Conservation (phyloP, 2,888 invertebrate genomes). For the Melieria picta region DNA sequence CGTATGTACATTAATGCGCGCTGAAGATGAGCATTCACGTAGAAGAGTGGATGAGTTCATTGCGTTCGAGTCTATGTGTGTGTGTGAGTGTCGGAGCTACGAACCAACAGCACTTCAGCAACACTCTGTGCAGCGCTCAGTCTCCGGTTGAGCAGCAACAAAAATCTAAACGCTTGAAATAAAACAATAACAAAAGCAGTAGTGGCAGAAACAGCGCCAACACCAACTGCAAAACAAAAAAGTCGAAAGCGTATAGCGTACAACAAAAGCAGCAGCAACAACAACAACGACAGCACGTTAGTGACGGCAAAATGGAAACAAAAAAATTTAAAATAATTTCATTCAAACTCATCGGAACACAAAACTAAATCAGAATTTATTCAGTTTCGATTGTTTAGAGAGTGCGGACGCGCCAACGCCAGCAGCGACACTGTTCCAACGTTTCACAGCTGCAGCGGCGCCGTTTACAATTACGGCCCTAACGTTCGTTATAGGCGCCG, state of each 20-base stretch:
- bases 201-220: conserved; percentile 10
- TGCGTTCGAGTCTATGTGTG: not conserved
- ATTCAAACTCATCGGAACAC: conserved; percentile 50
- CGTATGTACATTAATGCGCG: too few species aligned
- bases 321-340: conserved; percentile 37
- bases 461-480: too few species aligned
- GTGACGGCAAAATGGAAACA: conserved; percentile 17
- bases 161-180: conserved; percentile 53
- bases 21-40: too few species aligned
- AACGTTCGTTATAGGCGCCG: not conserved
- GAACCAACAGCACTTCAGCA: conserved; percentile 10
- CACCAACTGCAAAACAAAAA: conserved; percentile 7
- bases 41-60: not conserved
- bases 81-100: not conserved
- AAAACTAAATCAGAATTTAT: conserved; percentile 62
- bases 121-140: conserved; percentile 28
- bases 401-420: conserved; percentile 57
- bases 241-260: conserved; percentile 26
- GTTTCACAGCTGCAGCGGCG: too few species aligned
- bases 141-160: conserved; percentile 48
- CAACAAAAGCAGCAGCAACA: conserved; percentile 33
- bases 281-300: conserved; percentile 30
- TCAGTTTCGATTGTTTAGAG: conserved; percentile 64
- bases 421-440: conserved; percentile 10
- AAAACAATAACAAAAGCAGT: conserved; percentile 36